Evolutionary conservation across 2,888 invertebrate genomes (phyloP), one percentile per base, ranked within the genome.

Genomic region (Autographa gamma): DNA sequence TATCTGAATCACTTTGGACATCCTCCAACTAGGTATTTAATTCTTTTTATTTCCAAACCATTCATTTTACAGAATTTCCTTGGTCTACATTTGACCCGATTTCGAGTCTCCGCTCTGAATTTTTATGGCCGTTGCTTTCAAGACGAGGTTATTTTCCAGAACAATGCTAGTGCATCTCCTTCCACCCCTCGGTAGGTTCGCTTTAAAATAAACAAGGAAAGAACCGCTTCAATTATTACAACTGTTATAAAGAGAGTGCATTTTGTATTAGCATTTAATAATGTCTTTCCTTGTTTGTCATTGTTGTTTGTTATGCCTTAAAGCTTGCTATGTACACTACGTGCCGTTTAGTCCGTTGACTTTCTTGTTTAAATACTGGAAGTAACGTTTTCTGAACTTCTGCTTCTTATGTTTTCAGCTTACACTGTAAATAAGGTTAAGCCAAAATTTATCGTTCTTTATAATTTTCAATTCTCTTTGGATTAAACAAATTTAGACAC

Each of bases 131-230:
- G 84, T 82, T 87, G 88, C 80, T 79, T 87, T 85, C 81, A 86
- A 90, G 86, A 86, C 83, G 89, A 83, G 83, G 85, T 84, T 85
- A 89, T 89, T 91, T 90, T 89, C 86, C 86, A 83, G 85, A 82
- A 89, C 88, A 89, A 89, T 88, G 86, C 85, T 79, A 86, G 80
- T 82, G 86, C 85, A 82, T 85, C 81, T 79, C 77, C 61, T 75
- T 74, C 66, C 80, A 79, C 73, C 71, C 73, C 76, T 82, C 77
- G 71, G 80, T 67, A 76, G 77, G 77, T 70, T 60, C 75, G 69
- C 78, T 84, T 81, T 78, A 85, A 88, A 88, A 87, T 86, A 77
- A 85, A 85, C 87, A 68, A 76, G 78, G 74, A 73, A 81, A 81
- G 78, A 82, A 84, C 80, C 81, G 81, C 82, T 85, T 83, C 86